Conservation (phyloP, 53 echinoderm and acorn worm genomes). For the Holothuria scabra region DNA sequence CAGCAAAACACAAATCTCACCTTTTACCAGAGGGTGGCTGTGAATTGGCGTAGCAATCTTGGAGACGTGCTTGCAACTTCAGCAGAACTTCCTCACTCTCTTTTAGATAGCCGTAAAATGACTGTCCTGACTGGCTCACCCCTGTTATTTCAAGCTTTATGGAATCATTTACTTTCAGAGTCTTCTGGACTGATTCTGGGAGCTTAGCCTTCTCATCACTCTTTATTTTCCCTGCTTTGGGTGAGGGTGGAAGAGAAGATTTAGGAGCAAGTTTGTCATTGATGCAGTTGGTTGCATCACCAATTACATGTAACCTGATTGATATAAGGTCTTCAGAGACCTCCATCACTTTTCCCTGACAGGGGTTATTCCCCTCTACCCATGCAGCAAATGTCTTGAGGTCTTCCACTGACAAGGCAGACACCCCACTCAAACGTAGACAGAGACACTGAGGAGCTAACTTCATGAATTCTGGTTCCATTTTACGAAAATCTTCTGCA, state of each 20-base stretch:
- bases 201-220: neutral
- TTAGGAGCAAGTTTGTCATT: neutral
- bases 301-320: neutral
- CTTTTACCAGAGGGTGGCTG: neutral
- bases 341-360: neutral
- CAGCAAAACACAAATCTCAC: too few relatives aligned
- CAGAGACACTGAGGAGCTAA: conserved; percentile 24
- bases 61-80: conserved; percentile 4
- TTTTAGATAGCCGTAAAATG: conserved; percentile 14
- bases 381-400: neutral
- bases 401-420: neutral
- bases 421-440: conserved; percentile 4
- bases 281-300: neutral
- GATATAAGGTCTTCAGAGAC: neutral
- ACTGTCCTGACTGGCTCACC: neutral
- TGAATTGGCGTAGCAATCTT: neutral
- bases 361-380: neutral
- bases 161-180: neutral
- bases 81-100: neutral
- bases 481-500: neutral
- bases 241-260: neutral
- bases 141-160: neutral
- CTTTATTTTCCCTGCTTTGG: neutral
- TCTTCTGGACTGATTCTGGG: conserved; percentile 1
- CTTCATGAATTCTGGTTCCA: neutral